A percentile compares a stretch with the other conserved stretches of the same genome.
Evolutionary conservation across 2,888 invertebrate genomes (phyloP).

Genomic region (Agrilus biguttatus): DNA sequence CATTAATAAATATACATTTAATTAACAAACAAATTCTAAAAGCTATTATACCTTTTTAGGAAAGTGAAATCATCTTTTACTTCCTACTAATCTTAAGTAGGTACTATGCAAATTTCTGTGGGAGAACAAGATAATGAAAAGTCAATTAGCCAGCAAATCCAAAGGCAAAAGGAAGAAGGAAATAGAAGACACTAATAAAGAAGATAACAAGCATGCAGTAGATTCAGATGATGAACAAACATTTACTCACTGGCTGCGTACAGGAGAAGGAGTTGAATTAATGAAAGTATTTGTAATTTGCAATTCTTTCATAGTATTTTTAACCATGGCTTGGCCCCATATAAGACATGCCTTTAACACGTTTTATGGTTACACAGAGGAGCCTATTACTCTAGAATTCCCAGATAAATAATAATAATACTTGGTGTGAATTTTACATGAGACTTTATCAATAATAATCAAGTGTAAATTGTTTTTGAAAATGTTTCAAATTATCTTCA

Average conservation of each 20-base stretch:
- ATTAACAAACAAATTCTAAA: too few species aligned
- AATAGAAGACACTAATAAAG: not conserved
- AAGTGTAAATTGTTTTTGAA: not conserved
- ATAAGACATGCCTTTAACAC: constrained; percentile 42
- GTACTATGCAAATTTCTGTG: too few species aligned
- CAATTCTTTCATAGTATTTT: constrained; percentile 56
- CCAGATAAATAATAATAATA: constrained; percentile 3
- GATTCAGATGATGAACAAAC: constrained; percentile 22
- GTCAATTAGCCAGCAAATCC: not conserved
- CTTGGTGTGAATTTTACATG: not conserved
- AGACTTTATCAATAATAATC: too few species aligned
- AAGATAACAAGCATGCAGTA: not conserved
- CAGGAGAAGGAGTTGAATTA: constrained; percentile 54
- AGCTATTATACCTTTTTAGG: too few species aligned
- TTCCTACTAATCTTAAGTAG: too few species aligned
- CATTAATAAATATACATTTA: too few species aligned
- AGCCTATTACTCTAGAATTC: constrained; percentile 1
- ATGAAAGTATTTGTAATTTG: constrained; percentile 70
- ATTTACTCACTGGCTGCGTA: constrained; percentile 30
- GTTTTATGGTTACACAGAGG: constrained; percentile 17
- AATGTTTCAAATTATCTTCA: constrained; percentile 50
- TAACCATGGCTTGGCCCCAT: constrained; percentile 61
- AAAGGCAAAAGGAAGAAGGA: not conserved
- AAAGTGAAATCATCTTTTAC: too few species aligned
- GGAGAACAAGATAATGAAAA: not conserved